Percentiles rank a stretch among this genome's conserved stretches.
Conservation (phyloP, 2,113 vertebrate species). For the Paramisgurnus dabryanus region DNA sequence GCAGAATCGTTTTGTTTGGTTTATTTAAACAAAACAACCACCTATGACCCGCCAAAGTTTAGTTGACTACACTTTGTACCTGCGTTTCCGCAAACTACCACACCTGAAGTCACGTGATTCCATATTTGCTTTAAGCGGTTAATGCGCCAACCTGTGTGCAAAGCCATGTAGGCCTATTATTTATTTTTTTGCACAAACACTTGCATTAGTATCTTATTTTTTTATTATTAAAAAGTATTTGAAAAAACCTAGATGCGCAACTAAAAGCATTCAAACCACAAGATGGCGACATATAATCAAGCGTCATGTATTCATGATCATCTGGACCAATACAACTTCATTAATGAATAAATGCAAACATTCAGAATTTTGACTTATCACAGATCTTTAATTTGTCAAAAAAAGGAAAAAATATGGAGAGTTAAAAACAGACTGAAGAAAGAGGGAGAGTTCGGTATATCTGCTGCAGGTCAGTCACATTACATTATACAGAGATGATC, state of each 20-base stretch:
- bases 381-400: conserved; percentile 73
- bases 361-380: conserved; percentile 38
- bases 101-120: conserved; percentile 66
- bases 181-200: too few relatives aligned
- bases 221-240: neutral
- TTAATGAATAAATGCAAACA: neutral
- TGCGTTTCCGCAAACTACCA: conserved; percentile 48
- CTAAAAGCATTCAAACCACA: neutral
- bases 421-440: conserved; percentile 58
- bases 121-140: conserved; percentile 42
- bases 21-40: neutral
- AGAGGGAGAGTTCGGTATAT: conserved; percentile 67
- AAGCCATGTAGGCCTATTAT: neutral
- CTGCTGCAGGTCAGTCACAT: conserved; percentile 61
- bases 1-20: neutral
- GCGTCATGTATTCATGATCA: neutral
- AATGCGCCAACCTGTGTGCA: neutral
- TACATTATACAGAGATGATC: conserved; percentile 71
- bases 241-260: neutral
- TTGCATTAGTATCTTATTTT: too few relatives aligned
- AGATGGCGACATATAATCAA: neutral
- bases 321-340: too few relatives aligned
- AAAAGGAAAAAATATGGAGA: conserved; percentile 64
- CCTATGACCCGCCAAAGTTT: conserved; percentile 4
- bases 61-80: neutral